Percentiles rank a stretch among this genome's conserved stretches.
phyloP scores from a whole-genome alignment of 2,888 invertebrate genomes.

The Heliconius ethilla region DNA sequence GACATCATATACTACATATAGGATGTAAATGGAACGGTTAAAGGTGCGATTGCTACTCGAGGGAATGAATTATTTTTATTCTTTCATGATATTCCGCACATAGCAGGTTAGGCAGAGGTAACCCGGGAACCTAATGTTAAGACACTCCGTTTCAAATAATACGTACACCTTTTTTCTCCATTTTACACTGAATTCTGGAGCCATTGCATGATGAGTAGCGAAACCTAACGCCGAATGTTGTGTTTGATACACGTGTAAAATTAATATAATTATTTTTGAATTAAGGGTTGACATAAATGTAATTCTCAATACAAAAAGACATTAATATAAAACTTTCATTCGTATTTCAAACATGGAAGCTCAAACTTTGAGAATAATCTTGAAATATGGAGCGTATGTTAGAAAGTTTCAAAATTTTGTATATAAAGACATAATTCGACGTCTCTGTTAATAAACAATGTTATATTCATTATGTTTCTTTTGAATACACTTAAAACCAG shows the following conservation, averaged over 20 bases:
- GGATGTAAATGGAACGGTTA: no score
- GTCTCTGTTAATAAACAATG: slow-evolving; percentile 20
- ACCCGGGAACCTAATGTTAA: no score
- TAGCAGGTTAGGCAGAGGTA: no score
- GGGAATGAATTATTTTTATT: no score
- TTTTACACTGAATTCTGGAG: no score
- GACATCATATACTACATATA: no score
- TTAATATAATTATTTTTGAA: not conserved
- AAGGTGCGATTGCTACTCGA: no score
- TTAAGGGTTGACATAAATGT: not conserved
- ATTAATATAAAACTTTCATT: slow-evolving; percentile 14
- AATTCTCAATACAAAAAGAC: slow-evolving; percentile 4
- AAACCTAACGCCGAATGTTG: no score
- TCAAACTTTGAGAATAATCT: slow-evolving; percentile 18
- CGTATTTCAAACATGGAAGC: slow-evolving; percentile 7
- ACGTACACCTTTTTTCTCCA: no score
- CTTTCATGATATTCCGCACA: no score
- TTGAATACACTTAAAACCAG: not conserved
- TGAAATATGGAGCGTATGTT: not conserved
- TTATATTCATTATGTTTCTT: not conserved
- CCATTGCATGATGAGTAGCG: no score
- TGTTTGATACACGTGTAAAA: not conserved
- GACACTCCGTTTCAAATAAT: no score
- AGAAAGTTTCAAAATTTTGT: not conserved
- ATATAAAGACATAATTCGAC: not conserved